Conservation (phyloP, 2,888 invertebrate species). For the Alitta virens region DNA sequence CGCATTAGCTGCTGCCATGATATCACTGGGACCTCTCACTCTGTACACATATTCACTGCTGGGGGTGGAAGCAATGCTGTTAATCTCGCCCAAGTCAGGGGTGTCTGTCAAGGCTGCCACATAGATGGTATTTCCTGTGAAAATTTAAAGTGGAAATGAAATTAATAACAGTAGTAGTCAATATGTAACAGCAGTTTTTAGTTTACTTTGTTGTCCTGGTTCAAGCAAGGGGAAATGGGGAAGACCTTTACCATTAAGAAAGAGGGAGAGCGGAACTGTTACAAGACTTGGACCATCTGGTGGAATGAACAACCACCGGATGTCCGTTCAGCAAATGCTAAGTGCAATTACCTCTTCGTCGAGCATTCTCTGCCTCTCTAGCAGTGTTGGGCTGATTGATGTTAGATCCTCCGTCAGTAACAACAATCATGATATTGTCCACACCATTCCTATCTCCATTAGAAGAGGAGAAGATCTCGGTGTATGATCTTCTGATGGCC, state of each 20-base stretch:
- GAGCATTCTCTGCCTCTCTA: background rate
- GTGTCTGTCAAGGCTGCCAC: background rate
- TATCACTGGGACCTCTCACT: background rate
- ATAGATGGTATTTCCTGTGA: background rate
- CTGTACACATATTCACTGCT: slow-evolving; percentile 13
- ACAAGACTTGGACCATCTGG: too few species aligned
- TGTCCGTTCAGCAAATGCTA: background rate
- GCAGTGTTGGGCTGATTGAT: slow-evolving; percentile 4
- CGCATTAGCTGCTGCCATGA: slow-evolving; percentile 3
- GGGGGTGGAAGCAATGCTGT: slow-evolving; percentile 19
- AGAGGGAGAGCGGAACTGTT: too few species aligned
- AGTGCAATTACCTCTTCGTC: background rate
- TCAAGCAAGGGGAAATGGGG: too few species aligned
- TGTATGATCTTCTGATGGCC: slow-evolving; percentile 11
- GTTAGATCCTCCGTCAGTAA: slow-evolving; percentile 21
- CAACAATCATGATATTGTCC: slow-evolving; percentile 11
- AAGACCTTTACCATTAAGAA: too few species aligned
- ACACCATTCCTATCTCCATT: slow-evolving; percentile 21
- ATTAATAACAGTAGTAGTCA: too few species aligned
- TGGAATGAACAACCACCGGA: too few species aligned
- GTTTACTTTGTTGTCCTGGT: too few species aligned
- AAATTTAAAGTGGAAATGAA: too few species aligned
- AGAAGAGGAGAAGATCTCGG: slow-evolving; percentile 11
- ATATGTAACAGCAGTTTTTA: too few species aligned
- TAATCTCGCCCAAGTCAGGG: slow-evolving; percentile 18